phyloP scores from a whole-genome alignment of 2,888 invertebrate genomes.

The Hirtodrosophila cameraria region DNA sequence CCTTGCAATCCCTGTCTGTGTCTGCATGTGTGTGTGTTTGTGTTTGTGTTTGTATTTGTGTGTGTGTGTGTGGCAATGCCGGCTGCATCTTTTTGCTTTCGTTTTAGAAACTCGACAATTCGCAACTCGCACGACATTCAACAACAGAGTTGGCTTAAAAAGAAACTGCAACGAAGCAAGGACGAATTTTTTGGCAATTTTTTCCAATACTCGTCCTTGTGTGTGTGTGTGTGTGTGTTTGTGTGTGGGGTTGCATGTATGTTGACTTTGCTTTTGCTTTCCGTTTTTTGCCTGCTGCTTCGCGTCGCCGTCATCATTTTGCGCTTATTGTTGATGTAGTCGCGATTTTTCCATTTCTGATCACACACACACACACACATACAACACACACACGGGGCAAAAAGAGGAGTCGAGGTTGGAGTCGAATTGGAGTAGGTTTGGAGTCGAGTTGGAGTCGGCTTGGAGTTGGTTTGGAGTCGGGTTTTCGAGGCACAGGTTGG shows the following conservation, averaged over 20 bases:
- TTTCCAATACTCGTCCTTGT: constrained; percentile 46
- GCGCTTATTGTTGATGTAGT: constrained; percentile 27
- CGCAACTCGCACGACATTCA: constrained; percentile 67
- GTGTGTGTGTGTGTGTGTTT: constrained; percentile 1
- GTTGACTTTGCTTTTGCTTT: constrained; percentile 49
- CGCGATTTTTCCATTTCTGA: constrained; percentile 50
- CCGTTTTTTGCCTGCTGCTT: constrained; percentile 26
- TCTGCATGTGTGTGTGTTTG: constrained; percentile 13
- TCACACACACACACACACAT: constrained; percentile 1
- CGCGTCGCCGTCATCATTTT: constrained; percentile 33
- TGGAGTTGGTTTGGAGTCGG: too few species aligned
- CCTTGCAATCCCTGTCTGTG: constrained; percentile 40
- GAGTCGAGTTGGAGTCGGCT: too few species aligned
- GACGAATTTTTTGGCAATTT: constrained; percentile 83
- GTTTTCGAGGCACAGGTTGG: not conserved
- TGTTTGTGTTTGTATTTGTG: constrained; percentile 8
- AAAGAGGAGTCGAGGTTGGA: too few species aligned
- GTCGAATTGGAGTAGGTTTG: too few species aligned
- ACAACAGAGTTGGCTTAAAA: constrained; percentile 64
- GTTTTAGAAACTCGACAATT: constrained; percentile 76
- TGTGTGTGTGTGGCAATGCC: constrained; percentile 18
- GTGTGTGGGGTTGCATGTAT: constrained; percentile 2
- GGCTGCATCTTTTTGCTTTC: constrained; percentile 77
- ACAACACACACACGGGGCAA: not conserved
- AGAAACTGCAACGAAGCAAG: constrained; percentile 83